Percentiles rank a stretch among this genome's conserved stretches.
phyloP scores from a whole-genome alignment of 2,888 invertebrate genomes.

The Heliconius erato region DNA sequence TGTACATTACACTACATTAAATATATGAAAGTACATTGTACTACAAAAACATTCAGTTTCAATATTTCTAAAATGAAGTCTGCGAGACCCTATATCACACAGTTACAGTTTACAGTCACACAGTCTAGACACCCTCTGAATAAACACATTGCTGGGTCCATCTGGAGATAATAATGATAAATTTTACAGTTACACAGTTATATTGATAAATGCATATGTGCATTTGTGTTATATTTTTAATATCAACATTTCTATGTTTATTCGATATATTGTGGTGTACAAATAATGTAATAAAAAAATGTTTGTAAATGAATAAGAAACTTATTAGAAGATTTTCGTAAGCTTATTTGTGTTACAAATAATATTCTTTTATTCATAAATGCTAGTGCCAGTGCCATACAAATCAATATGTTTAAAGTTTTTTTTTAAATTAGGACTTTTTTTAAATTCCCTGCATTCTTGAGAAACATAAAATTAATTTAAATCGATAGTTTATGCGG shows the following conservation, averaged over 20 bases:
- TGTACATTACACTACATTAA: too few relatives aligned
- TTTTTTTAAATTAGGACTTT: not conserved
- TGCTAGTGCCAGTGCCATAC: not conserved
- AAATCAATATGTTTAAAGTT: not conserved
- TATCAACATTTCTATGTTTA: too few relatives aligned
- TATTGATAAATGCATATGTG: too few relatives aligned
- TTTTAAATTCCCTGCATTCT: not conserved
- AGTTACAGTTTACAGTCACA: too few relatives aligned
- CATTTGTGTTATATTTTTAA: too few relatives aligned
- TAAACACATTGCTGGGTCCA: not conserved
- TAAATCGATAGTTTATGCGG: not conserved
- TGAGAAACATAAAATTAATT: not conserved
- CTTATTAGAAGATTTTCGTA: not conserved
- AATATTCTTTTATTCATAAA: not conserved
- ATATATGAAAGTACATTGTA: too few relatives aligned
- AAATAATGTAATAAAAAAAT: not conserved
- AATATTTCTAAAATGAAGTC: too few relatives aligned
- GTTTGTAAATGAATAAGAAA: not conserved
- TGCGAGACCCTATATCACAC: too few relatives aligned
- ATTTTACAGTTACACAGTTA: not conserved
- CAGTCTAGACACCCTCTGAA: too few relatives aligned
- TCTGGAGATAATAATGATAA: not conserved
- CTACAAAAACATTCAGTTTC: too few relatives aligned
- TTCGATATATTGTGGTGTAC: too few relatives aligned
- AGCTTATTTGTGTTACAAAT: not conserved